Evolutionary conservation across 2,888 invertebrate genomes (phyloP), one percentile per base, ranked within the genome.

Genomic region (Drosophila pegasa): DNA sequence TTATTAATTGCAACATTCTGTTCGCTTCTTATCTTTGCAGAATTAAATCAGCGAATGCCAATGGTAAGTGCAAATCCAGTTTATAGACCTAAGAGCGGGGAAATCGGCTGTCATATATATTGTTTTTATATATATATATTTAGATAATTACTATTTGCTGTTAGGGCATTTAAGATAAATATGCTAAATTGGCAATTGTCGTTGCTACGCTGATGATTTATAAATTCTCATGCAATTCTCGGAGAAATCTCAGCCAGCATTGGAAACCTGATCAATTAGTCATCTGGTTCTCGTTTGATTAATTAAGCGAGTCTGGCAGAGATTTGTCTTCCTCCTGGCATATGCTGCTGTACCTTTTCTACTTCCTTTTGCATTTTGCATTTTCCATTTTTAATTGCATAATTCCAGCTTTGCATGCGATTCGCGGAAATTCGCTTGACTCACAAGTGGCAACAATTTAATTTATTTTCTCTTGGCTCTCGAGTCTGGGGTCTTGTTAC

Each of bases 21-120:
- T 72, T 65, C 47, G 63, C 48, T 73, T 66, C 66, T 75, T 70
- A 56, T 89, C 81, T 80, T 92, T 91, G 57, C 92, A 92, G 92
- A 92, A 91, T 92, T 87, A 92, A 92, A 90, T 92, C 92, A 85
- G 90, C 91, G 71, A 92, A 92, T 89, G 91, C 90, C 80, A 92
- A 92, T 86, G 92, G 92, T 92, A 91, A 92, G 92, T 92, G 47
- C 38, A 68, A 59, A 65, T 73, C 40, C 16, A 57, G 62, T 56
- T 43, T 18, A 9, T 57, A 29, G 25, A 16, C 27, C 29, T 40
- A n/a, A 22, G n/a, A 18, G 16, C 8, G 29, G 14, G 18, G 12
- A n/a, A n/a, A n/a, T n/a, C n/a, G n/a, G 18, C 5, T 27, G 16
- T 16, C 43, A 43, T 10, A 38, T 9, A 10, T 38, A 22, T 16